Evolutionary conservation across 2,797 vertebrate genomes (phyloP).

Genomic region (Sternotherus odoratus): DNA sequence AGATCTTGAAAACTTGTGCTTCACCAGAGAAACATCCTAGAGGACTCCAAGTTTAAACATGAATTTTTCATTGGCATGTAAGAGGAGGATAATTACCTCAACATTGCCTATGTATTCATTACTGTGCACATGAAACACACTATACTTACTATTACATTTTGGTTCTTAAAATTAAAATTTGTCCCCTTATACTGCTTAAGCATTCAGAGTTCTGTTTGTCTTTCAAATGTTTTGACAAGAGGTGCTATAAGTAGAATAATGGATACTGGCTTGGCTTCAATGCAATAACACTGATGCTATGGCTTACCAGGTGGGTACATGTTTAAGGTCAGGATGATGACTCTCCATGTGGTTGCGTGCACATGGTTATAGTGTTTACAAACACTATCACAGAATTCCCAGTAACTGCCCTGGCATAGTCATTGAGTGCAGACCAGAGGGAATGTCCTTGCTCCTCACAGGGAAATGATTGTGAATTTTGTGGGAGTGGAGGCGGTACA

Average conservation of each 20-base stretch:
- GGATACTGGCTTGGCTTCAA: constrained; percentile 27
- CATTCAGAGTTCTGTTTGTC: neutral
- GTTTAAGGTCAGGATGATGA: constrained; percentile 17
- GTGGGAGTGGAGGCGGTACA: neutral
- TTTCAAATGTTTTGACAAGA: neutral
- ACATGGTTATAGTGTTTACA: constrained; percentile 59
- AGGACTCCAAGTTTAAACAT: neutral
- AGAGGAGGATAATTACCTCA: neutral
- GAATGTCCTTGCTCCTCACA: neutral
- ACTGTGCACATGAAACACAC: neutral
- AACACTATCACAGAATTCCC: constrained; percentile 54
- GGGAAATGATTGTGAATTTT: neutral
- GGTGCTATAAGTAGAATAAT: neutral
- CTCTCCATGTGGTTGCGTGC: constrained; percentile 39
- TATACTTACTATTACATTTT: neutral
- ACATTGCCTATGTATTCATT: neutral
- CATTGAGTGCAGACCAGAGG: constrained; percentile 1
- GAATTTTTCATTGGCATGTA: neutral
- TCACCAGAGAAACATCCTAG: neutral
- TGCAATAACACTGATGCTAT: neutral
- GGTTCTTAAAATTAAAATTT: neutral
- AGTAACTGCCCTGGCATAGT: constrained; percentile 41
- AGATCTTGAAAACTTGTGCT: neutral
- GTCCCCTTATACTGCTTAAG: neutral
- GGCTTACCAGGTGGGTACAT: constrained; percentile 9